Conservation (phyloP, 2,113 vertebrate genomes). For the Struthidea cinerea region DNA sequence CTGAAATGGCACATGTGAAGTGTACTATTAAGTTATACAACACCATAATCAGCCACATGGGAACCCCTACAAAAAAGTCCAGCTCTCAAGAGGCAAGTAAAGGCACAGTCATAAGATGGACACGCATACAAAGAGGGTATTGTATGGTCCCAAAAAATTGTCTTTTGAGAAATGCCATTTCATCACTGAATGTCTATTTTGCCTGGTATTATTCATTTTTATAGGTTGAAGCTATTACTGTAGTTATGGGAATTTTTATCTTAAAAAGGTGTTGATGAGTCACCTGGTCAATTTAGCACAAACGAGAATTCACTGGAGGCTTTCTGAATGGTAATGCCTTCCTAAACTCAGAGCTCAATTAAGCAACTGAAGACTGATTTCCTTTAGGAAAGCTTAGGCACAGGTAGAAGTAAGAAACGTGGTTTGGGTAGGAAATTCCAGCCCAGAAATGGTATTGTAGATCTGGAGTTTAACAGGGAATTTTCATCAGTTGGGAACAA, state of each 20-base stretch:
- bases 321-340: slow-evolving; percentile 15
- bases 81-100: background rate
- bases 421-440: background rate
- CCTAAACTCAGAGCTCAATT: slow-evolving; percentile 26
- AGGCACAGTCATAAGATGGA: background rate
- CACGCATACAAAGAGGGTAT: background rate
- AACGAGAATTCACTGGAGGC: background rate
- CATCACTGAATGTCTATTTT: background rate
- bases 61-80: background rate
- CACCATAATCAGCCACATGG: background rate
- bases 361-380: slow-evolving; percentile 2
- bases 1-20: background rate
- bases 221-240: background rate
- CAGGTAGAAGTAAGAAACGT: background rate
- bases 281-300: slow-evolving; percentile 2
- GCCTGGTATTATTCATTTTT: background rate
- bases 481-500: background rate
- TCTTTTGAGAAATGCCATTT: background rate
- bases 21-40: background rate
- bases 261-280: slow-evolving; percentile 23
- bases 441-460: background rate
- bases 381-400: background rate
- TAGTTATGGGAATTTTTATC: background rate
- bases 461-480: background rate
- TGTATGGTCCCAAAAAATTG: background rate